These are phyloP conservation scores for Acanthaster planci DNA, from an alignment of 35 echinoderm and acorn worm species.

Conservation along the genomic window DNA sequence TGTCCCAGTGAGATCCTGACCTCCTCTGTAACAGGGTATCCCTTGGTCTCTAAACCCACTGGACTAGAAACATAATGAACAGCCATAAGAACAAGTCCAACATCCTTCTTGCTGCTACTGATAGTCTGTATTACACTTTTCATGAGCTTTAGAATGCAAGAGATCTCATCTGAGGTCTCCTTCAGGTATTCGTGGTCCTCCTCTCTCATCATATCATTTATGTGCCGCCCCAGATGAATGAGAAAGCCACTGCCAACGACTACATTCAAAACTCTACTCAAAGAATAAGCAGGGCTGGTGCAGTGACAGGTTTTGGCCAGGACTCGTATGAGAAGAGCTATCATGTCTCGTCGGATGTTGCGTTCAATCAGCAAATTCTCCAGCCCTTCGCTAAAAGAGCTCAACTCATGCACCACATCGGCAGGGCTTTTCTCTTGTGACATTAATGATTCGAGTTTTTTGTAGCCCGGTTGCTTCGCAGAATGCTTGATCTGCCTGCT, in stretches of 20 bases:
- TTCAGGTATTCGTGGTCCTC: constrained; percentile 16
- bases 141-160: neutral
- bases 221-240: constrained; percentile 41
- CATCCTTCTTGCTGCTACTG: neutral
- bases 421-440: neutral
- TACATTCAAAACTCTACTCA: constrained; percentile 26
- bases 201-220: constrained; percentile 21
- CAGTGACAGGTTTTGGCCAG: constrained; percentile 51
- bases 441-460: constrained; percentile 43
- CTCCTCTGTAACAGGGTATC: constrained; percentile 1
- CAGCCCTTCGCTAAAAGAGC: constrained; percentile 46
- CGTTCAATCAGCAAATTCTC: constrained; percentile 53
- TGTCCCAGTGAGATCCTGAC: neutral
- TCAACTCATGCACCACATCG: constrained; percentile 41
- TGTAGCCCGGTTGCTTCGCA: constrained; percentile 37
- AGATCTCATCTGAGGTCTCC: constrained; percentile 30
- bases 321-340: constrained; percentile 42
- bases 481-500: neutral
- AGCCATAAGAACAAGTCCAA: constrained; percentile 23
- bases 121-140: constrained; percentile 16
- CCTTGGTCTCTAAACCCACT: neutral
- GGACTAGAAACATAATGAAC: constrained; percentile 14
- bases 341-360: constrained; percentile 69
- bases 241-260: constrained; percentile 48
- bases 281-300: constrained; percentile 19